Evolutionary conservation across 2,888 invertebrate genomes (phyloP).

Genomic region (Drosophila recens): DNA sequence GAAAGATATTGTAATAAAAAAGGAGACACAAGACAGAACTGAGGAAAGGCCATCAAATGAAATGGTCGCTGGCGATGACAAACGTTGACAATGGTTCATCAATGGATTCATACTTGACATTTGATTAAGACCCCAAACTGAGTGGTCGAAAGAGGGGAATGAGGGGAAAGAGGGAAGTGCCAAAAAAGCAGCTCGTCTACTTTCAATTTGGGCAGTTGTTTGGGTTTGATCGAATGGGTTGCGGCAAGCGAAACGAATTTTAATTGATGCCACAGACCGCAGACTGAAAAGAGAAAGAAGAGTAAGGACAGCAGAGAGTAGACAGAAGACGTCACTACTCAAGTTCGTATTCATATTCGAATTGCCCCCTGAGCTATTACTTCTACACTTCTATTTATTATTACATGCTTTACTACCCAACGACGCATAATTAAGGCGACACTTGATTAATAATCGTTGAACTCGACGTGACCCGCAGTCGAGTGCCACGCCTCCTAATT

Average conservation of each 20-base stretch:
- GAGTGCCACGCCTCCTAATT: slow-evolving; percentile 54
- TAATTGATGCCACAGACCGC: slow-evolving; percentile 78
- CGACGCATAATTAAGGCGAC: slow-evolving; percentile 68
- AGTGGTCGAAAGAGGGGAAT: background rate
- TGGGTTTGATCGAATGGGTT: slow-evolving; percentile 58
- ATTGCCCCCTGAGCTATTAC: slow-evolving; percentile 44
- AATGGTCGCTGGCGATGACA: slow-evolving; percentile 46
- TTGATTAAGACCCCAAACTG: slow-evolving; percentile 57
- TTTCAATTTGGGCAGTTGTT: slow-evolving; percentile 62
- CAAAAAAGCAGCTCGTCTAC: slow-evolving; percentile 56
- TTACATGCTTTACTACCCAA: slow-evolving; percentile 41
- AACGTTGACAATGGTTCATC: slow-evolving; percentile 55
- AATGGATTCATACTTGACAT: slow-evolving; percentile 83
- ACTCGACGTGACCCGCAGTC: slow-evolving; percentile 65
- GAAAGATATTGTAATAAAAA: slow-evolving; percentile 57
- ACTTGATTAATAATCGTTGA: slow-evolving; percentile 81
- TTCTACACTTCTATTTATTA: slow-evolving; percentile 11
- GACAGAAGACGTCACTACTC: slow-evolving; percentile 42
- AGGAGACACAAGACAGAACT: slow-evolving; percentile 29
- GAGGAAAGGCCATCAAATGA: slow-evolving; percentile 57
- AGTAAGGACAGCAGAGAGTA: background rate
- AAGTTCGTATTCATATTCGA: background rate
- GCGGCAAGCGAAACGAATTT: slow-evolving; percentile 68
- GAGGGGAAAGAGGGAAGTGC: slow-evolving; percentile 27
- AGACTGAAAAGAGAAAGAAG: slow-evolving; percentile 9